phyloP scores from a whole-genome alignment of 2,888 invertebrate genomes.

The Sialis fuliginosa region DNA sequence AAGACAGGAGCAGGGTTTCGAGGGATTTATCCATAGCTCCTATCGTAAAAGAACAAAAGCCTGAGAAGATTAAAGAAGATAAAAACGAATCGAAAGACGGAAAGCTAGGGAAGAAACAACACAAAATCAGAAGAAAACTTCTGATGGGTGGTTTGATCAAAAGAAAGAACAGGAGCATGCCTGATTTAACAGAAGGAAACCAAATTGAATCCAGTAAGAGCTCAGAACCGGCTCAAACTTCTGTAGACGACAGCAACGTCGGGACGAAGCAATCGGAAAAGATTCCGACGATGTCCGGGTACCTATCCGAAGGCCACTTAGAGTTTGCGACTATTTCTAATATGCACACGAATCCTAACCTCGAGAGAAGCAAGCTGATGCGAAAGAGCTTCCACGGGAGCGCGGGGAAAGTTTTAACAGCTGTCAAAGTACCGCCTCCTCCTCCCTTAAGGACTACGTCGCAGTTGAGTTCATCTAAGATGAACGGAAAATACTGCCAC shows the following conservation, averaged over 20 bases:
- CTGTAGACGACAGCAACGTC: conserved; percentile 61
- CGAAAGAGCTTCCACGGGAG: conserved; percentile 78
- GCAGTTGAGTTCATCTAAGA: conserved; percentile 56
- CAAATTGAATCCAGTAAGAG: conserved; percentile 29
- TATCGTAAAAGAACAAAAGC: conserved; percentile 29
- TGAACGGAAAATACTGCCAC: conserved; percentile 32
- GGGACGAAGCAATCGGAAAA: conserved; percentile 44
- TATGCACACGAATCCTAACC: conserved; percentile 55
- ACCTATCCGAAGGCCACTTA: conserved; percentile 73
- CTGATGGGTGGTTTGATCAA: conserved; percentile 79
- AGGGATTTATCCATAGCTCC: conserved; percentile 55
- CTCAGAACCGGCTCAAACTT: conserved; percentile 27
- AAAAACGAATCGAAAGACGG: conserved; percentile 45
- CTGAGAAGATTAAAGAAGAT: conserved; percentile 36
- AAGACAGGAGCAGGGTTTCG: conserved; percentile 63
- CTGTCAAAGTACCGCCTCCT: conserved; percentile 71
- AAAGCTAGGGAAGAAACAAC: conserved; percentile 71
- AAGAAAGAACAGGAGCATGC: conserved; percentile 81
- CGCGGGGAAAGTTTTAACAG: conserved; percentile 61
- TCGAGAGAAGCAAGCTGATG: conserved; percentile 75
- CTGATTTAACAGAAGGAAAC: conserved; percentile 71
- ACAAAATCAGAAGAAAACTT: conserved; percentile 72
- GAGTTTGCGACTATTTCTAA: conserved; percentile 42
- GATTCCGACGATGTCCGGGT: conserved; percentile 49
- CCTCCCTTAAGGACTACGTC: conserved; percentile 75